These are phyloP conservation scores for Amyelois transitella DNA, from an alignment of 1,140 invertebrate species.

Conservation along the genomic window DNA sequence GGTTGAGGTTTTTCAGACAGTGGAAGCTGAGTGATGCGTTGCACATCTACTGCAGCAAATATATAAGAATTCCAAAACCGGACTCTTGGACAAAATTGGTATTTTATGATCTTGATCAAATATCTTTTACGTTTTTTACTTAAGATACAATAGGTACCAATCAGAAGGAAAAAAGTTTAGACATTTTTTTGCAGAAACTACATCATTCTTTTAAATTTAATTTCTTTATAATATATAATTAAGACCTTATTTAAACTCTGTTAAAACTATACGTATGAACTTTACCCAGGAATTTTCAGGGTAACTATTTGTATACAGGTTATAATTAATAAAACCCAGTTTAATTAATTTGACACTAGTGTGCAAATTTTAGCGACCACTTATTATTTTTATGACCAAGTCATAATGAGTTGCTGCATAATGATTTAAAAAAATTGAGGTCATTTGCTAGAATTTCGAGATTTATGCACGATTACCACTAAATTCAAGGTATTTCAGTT, in stretches of 20 bases:
- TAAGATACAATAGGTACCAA: not conserved
- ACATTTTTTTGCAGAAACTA: not conserved
- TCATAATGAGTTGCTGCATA: not conserved
- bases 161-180: not conserved
- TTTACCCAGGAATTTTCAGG: too few species aligned
- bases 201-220: too few species aligned
- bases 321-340: not conserved
- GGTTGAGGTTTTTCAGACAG: constrained; percentile 8
- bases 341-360: not conserved
- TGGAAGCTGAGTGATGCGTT: constrained; percentile 6
- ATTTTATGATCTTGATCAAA: not conserved
- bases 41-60: not conserved
- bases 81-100: not conserved
- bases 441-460: not conserved
- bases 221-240: too few species aligned
- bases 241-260: too few species aligned
- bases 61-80: constrained; percentile 3
- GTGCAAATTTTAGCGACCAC: not conserved
- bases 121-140: not conserved
- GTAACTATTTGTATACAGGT: too few species aligned
- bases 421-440: not conserved
- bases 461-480: not conserved
- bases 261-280: too few species aligned
- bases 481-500: not conserved
- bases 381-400: not conserved